phyloP scores from a whole-genome alignment of 2,888 invertebrate genomes.

The Maniola hyperantus region DNA sequence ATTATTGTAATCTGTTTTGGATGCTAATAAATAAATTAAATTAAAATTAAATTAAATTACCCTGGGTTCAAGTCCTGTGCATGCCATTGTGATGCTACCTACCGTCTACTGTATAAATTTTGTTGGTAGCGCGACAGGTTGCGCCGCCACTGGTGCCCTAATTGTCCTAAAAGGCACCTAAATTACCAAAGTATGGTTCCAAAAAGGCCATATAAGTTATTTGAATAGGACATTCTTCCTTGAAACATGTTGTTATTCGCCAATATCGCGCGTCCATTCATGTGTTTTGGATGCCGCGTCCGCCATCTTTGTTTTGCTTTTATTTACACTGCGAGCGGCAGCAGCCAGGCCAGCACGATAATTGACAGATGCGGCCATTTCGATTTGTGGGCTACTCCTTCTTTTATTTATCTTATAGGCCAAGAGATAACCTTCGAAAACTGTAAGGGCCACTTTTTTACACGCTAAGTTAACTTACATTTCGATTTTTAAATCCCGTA shows the following conservation, averaged over 20 bases:
- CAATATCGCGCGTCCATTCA: conserved; percentile 15
- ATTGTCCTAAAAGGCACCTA: background rate
- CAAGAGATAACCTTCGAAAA: background rate
- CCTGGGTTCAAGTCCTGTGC: too few species aligned
- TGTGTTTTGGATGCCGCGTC: conserved; percentile 18
- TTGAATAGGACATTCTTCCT: conserved; percentile 14
- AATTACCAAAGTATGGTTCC: background rate
- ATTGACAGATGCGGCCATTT: conserved; percentile 31
- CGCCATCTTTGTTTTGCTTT: conserved; percentile 24
- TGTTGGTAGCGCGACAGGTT: too few species aligned
- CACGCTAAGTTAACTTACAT: too few species aligned
- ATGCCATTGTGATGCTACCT: too few species aligned
- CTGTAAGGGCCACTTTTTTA: too few species aligned
- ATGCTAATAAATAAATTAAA: too few species aligned
- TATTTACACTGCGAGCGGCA: conserved; percentile 13
- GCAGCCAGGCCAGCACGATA: conserved; percentile 24
- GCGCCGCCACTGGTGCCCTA: too few species aligned
- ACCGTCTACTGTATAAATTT: too few species aligned
- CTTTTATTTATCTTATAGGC: conserved; percentile 14
- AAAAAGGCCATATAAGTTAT: background rate
- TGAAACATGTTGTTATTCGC: conserved; percentile 18
- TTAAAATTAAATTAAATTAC: too few species aligned
- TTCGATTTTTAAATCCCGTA: too few species aligned
- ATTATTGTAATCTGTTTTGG: too few species aligned
- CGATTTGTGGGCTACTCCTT: conserved; percentile 13